Evolutionary conservation across 2,888 invertebrate genomes (phyloP), one percentile per base, ranked within the genome.

Genomic region (Pemphredon lugubris): DNA sequence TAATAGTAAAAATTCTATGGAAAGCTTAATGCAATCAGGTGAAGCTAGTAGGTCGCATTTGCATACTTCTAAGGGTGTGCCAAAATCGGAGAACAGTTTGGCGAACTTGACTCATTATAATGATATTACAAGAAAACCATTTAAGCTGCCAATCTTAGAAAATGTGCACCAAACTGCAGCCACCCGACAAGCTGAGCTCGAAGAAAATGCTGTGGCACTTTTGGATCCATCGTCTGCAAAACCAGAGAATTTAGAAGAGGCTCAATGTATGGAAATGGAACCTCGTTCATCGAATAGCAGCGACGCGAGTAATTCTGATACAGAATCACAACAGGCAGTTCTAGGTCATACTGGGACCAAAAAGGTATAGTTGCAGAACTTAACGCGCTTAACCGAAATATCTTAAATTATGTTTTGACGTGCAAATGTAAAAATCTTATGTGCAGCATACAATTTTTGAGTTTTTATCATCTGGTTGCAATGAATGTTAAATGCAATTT

Each of bases 301-400:
- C 44, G 89, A 89, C 20, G 88, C 81, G 18, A 84, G 77, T 61
- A 89, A 87, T 79, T 89, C 89, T 6, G 88, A 89, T 67, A 86
- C 87, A 47, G 89, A 89, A 75, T 86, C 86, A 23, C 88, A 88
- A 45, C 85, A 86, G 54, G 78, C 81, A 42, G 72, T 79, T 34
- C 73, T 79, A 63, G 70, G 64, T 50, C 80, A 67, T 39, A 76
- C 48, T 37, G 83, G 83, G 65, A 82, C 79, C 53, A 87, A 83
- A 67, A 85, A 84, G 76, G 86, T 87, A 73, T 30, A 48, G 5
- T 42, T 44, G 2, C 1, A 34, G 3, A 14, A 26, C n/a, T 40
- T 7, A 42, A 26, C 42, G n/a, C n/a, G 13, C 37, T 50, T 48
- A n/a, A n/a, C n/a, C n/a, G n/a, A n/a, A n/a, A n/a, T n/a, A n/a